These are phyloP conservation scores for Cuniculus paca DNA, from an alignment of 2,797 vertebrate species.

Conservation along the genomic window DNA sequence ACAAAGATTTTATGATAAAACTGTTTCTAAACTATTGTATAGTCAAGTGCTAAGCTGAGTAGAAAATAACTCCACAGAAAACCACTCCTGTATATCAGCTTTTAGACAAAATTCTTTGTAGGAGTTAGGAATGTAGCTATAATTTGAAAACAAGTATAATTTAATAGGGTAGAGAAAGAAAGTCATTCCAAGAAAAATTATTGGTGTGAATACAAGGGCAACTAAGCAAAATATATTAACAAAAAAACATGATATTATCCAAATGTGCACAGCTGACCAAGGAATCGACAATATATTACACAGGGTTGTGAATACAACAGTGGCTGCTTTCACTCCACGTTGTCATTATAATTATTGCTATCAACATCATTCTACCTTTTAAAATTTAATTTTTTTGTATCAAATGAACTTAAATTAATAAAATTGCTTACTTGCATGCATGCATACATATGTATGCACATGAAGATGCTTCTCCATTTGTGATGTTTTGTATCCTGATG, in stretches of 20 bases:
- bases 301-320: background rate
- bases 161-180: background rate
- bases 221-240: background rate
- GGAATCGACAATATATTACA: background rate
- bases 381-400: conserved; percentile 20
- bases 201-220: conserved; percentile 22
- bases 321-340: background rate
- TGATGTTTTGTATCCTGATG: background rate
- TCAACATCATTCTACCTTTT: background rate
- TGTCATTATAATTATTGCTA: background rate
- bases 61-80: background rate
- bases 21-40: background rate
- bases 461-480: background rate
- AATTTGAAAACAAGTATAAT: conserved; percentile 47
- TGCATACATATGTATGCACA: background rate
- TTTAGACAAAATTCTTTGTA: background rate
- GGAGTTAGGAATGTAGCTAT: background rate
- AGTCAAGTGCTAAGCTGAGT: background rate
- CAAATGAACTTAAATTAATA: background rate
- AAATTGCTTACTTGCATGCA: background rate
- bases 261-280: background rate
- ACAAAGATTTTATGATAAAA: background rate
- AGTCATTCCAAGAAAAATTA: background rate
- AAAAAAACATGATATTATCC: conserved; percentile 16
- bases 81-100: background rate